phyloP scores from a whole-genome alignment of 2,888 invertebrate genomes.

The Mesorhabditis sp. region DNA sequence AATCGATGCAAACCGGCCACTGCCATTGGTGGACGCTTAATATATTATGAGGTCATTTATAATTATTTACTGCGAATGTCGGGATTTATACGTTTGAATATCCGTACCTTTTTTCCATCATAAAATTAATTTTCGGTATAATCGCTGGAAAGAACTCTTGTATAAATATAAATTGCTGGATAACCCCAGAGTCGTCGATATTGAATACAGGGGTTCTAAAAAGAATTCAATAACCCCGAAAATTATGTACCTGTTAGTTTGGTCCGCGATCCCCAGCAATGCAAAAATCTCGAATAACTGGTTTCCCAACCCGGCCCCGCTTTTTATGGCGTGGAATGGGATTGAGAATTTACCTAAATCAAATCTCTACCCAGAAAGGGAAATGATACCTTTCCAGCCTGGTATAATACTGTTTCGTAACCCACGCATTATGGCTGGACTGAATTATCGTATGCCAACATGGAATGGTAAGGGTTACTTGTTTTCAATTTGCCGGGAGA shows the following conservation, averaged over 20 bases:
- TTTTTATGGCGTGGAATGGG: not conserved
- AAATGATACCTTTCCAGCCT: not conserved
- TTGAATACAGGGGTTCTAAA: conserved; percentile 1
- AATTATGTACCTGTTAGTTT: not conserved
- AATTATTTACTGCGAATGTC: no score
- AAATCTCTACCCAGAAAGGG: not conserved
- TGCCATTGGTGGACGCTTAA: not conserved
- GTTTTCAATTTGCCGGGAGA: not conserved
- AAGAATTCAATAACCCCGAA: not conserved
- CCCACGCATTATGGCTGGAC: not conserved
- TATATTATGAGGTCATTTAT: not conserved
- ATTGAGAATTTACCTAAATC: not conserved
- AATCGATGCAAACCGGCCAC: not conserved
- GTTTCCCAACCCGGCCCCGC: conserved; percentile 5
- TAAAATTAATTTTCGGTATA: not conserved
- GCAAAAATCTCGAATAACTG: not conserved
- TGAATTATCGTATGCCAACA: not conserved
- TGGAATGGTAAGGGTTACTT: not conserved
- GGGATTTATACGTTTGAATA: not conserved
- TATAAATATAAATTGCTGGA: not conserved
- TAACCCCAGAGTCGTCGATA: not conserved
- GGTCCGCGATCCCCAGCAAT: not conserved
- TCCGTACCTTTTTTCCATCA: not conserved
- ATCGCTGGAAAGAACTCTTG: not conserved
- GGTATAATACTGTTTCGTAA: not conserved